Base-by-base conservation (phyloP, 2,797 vertebrate species). In the Cyprinella venusta region DNA sequence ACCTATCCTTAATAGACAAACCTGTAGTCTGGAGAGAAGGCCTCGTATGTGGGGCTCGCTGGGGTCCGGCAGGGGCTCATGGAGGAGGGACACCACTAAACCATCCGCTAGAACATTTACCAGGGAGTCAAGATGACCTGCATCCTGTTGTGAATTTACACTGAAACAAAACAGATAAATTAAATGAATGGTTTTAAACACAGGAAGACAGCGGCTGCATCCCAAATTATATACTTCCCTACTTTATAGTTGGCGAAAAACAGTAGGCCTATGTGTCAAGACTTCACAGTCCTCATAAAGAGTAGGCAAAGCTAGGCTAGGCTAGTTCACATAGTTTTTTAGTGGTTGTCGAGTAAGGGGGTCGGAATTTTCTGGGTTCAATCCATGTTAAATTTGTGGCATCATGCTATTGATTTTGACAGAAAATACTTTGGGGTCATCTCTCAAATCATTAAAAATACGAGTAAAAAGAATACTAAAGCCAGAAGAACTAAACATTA, bases 41-140 rank as follows among this genome's bases (percentile, higher is more conserved):
- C 82, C 74, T 75, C 90, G 88, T 8, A 95, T 87, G 64, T 91
- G 89, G 63, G 90, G 61, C 48, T 89, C 76, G 1, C 83, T 79
- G 68, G 92, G 88, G 76, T 92, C 91, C 2, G 84, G 75, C 38
- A 93, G 87, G 12, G 90, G 88, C 89, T 95, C 95, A 59, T 93
- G 93, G 6, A 94, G 91, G 40, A 95, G 82, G n/a, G 91, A 94
- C 68, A 93, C 84, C 76, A 91, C 89, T 89, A 95, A 89, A 82
- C 92, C 87, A 87, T 95, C 89, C 0, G 89, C 81, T 88, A 95
- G 80, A 42, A 87, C 90, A 0, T 84, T 67, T 24, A 83, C 79
- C 84, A 92, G 33, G 24, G 87, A 65, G 21, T 64, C 16, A 0
- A 9, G 18, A 18, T 6, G 81, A 6, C 21, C 85, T 2, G 52